Evolutionary conservation across 2,888 invertebrate species (phyloP).

Genomic region (Isotomurus palustris): DNA sequence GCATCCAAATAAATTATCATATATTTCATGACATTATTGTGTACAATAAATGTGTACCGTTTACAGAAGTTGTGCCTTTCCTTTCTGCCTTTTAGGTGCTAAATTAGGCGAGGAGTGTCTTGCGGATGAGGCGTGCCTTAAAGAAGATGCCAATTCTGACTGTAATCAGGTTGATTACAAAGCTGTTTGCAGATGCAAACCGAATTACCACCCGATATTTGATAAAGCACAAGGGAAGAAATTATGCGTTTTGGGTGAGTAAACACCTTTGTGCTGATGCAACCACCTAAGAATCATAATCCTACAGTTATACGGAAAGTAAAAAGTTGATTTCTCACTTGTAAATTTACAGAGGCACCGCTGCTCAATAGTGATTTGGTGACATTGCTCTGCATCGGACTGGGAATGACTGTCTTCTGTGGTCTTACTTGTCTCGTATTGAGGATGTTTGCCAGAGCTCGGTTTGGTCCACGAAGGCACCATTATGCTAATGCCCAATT

Average conservation of each 20-base stretch:
- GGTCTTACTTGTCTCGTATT: conserved; percentile 43
- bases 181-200: conserved; percentile 34
- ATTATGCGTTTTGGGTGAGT: conserved; percentile 42
- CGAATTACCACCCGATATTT: conserved; percentile 30
- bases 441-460: conserved; percentile 43
- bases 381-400: conserved; percentile 43
- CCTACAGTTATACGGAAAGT: too few species aligned
- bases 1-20: too few species aligned
- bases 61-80: too few species aligned
- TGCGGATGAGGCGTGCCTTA: conserved; percentile 39
- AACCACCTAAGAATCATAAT: too few species aligned
- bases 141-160: conserved; percentile 33
- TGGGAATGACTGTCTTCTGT: conserved; percentile 44
- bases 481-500: conserved; percentile 43
- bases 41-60: too few species aligned
- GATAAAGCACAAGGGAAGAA: conserved; percentile 32
- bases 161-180: conserved; percentile 31
- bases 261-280: too few species aligned
- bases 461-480: conserved; percentile 43
- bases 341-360: conserved; percentile 30
- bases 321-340: too few species aligned
- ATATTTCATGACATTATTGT: too few species aligned
- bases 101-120: conserved; percentile 41
- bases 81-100: conserved; percentile 27
- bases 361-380: conserved; percentile 44